Evolutionary conservation across 1,140 invertebrate species (phyloP).

Genomic region (Drosophila sulfurigaster): DNA sequence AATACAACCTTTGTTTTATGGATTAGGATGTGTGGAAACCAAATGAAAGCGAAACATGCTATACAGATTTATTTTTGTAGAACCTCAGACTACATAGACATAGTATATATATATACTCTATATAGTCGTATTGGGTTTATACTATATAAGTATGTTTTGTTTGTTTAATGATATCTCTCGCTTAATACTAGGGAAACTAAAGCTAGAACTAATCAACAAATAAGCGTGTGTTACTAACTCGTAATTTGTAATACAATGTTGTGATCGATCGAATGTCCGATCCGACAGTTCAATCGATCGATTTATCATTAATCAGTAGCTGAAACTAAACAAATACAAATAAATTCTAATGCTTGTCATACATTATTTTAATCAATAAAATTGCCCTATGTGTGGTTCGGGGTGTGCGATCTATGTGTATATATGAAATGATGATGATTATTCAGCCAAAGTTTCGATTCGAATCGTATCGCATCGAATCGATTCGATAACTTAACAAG

Average conservation of each 20-base stretch:
- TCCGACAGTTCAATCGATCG: conserved; percentile 14
- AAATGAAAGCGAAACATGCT: conserved; percentile 42
- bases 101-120: conserved; percentile 3
- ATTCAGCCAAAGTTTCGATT: conserved; percentile 59
- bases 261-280: conserved; percentile 36
- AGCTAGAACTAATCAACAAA: conserved; percentile 84
- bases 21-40: conserved; percentile 33
- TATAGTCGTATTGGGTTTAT: conserved; percentile 8
- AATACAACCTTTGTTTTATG: conserved; percentile 74
- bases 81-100: conserved; percentile 14
- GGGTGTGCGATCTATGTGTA: conserved; percentile 28
- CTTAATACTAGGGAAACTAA: conserved; percentile 82
- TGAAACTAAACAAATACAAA: conserved; percentile 40
- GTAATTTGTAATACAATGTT: conserved; percentile 78
- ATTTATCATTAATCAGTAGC: conserved; percentile 74
- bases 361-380: conserved; percentile 26
- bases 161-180: conserved; percentile 62
- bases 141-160: conserved; percentile 18
- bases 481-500: conserved; percentile 51
- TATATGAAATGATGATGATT: conserved; percentile 60
- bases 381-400: conserved; percentile 45
- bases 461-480: conserved; percentile 29
- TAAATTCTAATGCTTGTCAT: conserved; percentile 35
- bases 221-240: conserved; percentile 84
- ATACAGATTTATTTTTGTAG: conserved; percentile 40